These are phyloP conservation scores for Eupristina koningsbergeri DNA, from an alignment of 1,140 invertebrate species.

Conservation along the genomic window DNA sequence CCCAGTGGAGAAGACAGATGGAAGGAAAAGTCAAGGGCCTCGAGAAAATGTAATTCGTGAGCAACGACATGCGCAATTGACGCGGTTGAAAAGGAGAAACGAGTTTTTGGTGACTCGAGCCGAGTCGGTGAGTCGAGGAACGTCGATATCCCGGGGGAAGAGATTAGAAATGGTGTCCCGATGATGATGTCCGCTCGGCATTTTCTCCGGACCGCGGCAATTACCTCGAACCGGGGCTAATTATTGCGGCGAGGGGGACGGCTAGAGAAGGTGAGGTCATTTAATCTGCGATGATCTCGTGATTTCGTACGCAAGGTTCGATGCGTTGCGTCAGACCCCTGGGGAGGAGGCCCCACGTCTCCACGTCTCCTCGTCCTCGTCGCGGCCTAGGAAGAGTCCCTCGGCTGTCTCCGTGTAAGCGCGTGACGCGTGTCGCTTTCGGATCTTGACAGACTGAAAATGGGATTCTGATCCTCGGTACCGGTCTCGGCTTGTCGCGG, in stretches of 20 bases:
- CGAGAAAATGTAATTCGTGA: too few relatives aligned
- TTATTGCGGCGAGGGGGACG: conserved; percentile 70
- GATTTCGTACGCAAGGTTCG: conserved; percentile 54
- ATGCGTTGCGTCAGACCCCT: conserved; percentile 63
- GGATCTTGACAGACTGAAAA: conserved; percentile 57
- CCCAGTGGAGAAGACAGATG: too few relatives aligned
- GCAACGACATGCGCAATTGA: too few relatives aligned
- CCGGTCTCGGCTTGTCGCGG: conserved; percentile 36
- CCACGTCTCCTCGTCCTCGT: not conserved
- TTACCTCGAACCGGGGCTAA: conserved; percentile 67
- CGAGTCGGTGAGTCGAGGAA: not conserved
- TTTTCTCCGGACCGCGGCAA: conserved; percentile 69
- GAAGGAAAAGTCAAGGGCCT: too few relatives aligned
- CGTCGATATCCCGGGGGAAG: too few relatives aligned
- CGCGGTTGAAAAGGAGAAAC: not conserved
- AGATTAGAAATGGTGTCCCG: not conserved
- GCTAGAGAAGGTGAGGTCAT: conserved; percentile 65
- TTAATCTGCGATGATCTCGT: conserved; percentile 6
- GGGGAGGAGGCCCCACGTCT: conserved; percentile 24
- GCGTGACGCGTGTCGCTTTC: conserved; percentile 52
- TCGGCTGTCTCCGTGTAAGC: not conserved
- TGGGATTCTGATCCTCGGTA: conserved; percentile 41
- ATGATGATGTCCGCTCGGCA: not conserved
- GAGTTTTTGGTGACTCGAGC: too few relatives aligned
- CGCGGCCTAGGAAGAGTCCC: not conserved